Conservation (phyloP, 2,888 invertebrate genomes). For the Patella ulyssiponensis region DNA sequence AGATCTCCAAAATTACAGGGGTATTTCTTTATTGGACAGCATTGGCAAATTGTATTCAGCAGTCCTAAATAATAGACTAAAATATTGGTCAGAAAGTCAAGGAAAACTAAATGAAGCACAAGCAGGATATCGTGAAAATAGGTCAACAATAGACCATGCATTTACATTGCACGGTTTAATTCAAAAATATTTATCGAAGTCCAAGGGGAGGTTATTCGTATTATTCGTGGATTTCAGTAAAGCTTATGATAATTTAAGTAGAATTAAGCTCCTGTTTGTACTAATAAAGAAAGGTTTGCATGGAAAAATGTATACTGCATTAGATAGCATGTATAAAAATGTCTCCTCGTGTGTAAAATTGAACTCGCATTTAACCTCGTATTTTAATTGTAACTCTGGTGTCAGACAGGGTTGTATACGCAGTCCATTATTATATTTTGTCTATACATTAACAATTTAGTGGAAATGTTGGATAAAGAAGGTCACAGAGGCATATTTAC, state of each 20-base stretch:
- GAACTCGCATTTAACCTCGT: neutral
- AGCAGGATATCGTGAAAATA: conserved; percentile 23
- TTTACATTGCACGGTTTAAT: neutral
- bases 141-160: neutral
- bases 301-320: conserved; percentile 27
- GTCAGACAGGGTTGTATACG: neutral
- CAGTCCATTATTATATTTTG: neutral
- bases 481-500: neutral
- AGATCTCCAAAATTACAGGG: neutral
- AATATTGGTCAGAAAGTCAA: conserved; percentile 24
- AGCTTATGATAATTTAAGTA: conserved; percentile 28
- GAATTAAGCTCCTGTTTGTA: conserved; percentile 26
- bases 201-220: conserved; percentile 15
- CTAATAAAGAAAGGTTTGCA: conserved; percentile 24
- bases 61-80: conserved; percentile 27
- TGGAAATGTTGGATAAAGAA: neutral
- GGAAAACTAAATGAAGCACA: too few relatives aligned
- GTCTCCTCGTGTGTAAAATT: too few relatives aligned
- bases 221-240: conserved; percentile 27
- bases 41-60: conserved; percentile 15
- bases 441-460: neutral
- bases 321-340: conserved; percentile 5
- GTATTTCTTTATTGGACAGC: neutral
- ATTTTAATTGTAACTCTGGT: neutral
- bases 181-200: conserved; percentile 8